Base-by-base conservation (phyloP, 2,888 invertebrate species). In the Drosophila affinis region DNA sequence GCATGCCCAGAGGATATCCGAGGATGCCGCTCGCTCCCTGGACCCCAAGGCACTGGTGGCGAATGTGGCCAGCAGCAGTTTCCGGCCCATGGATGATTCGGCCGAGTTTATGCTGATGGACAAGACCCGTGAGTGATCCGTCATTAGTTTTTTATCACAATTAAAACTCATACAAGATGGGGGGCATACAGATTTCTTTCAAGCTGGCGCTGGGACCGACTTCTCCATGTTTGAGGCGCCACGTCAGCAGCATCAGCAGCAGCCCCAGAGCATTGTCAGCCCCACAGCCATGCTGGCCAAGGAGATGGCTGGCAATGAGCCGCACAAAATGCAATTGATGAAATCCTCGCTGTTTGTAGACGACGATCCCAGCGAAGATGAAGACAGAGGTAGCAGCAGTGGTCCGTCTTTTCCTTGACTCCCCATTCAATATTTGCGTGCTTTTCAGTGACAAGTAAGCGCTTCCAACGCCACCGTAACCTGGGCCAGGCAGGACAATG, bases 251-350 rank as follows among this genome's bases (percentile, higher is more conserved):
- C 84, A 68, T 3, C 9, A 9, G 9, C 34, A 34, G 10, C 34
- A 34, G 7, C 47, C 24, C 0, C 84, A 68, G 29, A 63, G 76
- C 18, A 84, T 92, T 1, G 89, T 92, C n/a, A 94, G 94, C 81
- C 95, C 96, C 0, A 94, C 95, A 0, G 93, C 94, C 2, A 93
- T 94, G 52, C 87, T 95, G 72, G 95, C 95, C 0, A 93, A 94
- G 0, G 91, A 95, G n/a, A 52, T 79, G n/a, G 93, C 94, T 58
- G 93, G 95, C 45, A 93, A 94, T 0, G 94, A 94, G 76, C 93
- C 95, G 17, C 95, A 95, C 77, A 94, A 94, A 81, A 93, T 97
- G 34, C 97, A 97, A 85, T 92, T 96, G 0, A 97, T 97, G 97
- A 97, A 97, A 90, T 96, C 96, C 0, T 96, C 96, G 0, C 94